Evolutionary conservation across 1,140 invertebrate species (phyloP).

Genomic region (Leptopilina boulardi): DNA sequence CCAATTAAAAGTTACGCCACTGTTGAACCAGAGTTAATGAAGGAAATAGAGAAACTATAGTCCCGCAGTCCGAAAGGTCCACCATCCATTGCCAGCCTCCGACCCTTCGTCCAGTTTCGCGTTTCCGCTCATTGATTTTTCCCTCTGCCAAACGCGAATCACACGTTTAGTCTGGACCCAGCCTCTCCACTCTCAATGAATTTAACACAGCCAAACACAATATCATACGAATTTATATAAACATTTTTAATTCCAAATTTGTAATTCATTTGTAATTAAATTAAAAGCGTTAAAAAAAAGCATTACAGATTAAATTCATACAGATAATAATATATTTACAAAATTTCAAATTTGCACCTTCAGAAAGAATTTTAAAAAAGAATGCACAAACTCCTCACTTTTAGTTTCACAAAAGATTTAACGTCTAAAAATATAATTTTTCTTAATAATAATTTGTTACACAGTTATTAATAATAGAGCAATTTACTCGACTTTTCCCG

Average conservation of each 20-base stretch:
- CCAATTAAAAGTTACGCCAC: slow-evolving; percentile 69
- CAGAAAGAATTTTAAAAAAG: too few species aligned
- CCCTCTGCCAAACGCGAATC: slow-evolving; percentile 22
- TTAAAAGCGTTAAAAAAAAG: too few species aligned
- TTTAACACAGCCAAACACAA: not conserved
- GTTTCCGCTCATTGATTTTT: slow-evolving; percentile 22
- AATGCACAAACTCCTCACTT: too few species aligned
- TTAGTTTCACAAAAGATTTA: too few species aligned
- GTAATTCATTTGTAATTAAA: too few species aligned
- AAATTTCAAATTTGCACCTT: too few species aligned
- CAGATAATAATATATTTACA: too few species aligned
- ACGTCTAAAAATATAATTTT: too few species aligned
- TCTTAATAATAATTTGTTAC: too few species aligned
- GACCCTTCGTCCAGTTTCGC: slow-evolving; percentile 20
- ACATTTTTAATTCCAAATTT: not conserved
- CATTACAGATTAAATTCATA: too few species aligned
- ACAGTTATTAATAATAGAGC: too few species aligned
- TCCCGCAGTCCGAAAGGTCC: slow-evolving; percentile 42
- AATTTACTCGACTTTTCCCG: too few species aligned
- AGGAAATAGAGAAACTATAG: slow-evolving; percentile 69
- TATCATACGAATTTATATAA: not conserved
- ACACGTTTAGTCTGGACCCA: not conserved
- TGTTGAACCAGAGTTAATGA: slow-evolving; percentile 68
- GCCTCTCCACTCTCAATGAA: not conserved
- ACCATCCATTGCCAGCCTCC: slow-evolving; percentile 8